Conservation (phyloP, 2,888 invertebrate genomes). For the Dione juno region DNA sequence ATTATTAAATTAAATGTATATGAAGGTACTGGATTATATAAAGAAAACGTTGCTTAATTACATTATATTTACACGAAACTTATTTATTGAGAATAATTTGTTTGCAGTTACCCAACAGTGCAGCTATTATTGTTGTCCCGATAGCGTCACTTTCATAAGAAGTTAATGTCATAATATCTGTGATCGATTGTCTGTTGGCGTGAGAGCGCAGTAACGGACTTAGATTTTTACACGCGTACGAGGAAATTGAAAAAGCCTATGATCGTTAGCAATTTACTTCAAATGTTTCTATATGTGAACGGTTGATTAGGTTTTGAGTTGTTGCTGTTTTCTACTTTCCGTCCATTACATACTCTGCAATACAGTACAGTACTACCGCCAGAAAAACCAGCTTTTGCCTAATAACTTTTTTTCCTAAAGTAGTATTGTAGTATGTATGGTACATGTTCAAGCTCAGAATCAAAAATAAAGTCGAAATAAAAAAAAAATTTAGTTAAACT, state of each 20-base stretch:
- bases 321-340: no score
- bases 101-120: slow-evolving; percentile 25
- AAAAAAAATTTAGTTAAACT: no score
- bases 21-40: background rate
- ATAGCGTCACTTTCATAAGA: slow-evolving; percentile 39
- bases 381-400: no score
- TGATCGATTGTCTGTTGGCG: slow-evolving; percentile 51
- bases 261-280: background rate
- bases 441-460: no score
- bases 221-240: slow-evolving; percentile 33
- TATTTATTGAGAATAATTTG: background rate
- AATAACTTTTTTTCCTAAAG: no score
- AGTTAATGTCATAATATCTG: slow-evolving; percentile 41
- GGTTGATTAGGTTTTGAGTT: no score
- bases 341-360: no score
- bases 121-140: slow-evolving; percentile 13
- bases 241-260: slow-evolving; percentile 20
- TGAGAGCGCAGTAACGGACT: slow-evolving; percentile 44
- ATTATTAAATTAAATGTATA: no score
- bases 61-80: background rate
- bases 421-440: no score
- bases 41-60: background rate
- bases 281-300: background rate
- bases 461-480: no score
- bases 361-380: no score